Percentiles rank a stretch among this genome's conserved stretches.
Conservation (phyloP, 2,888 invertebrate species). For the Oxyscelio sp. region DNA sequence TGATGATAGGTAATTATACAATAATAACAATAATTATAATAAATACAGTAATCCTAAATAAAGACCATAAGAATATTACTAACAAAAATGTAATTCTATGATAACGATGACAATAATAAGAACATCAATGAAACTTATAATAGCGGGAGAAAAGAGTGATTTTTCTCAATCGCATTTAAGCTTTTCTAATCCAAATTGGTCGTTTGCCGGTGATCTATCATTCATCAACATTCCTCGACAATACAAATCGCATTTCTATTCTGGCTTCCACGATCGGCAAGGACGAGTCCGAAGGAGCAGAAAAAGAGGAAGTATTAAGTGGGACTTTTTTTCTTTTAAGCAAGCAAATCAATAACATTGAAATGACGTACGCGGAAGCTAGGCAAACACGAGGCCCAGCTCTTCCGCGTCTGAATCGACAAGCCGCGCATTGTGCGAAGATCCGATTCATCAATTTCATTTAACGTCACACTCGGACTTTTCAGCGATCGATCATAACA, state of each 20-base stretch:
- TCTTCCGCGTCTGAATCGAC: slow-evolving; percentile 28
- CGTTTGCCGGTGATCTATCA: slow-evolving; percentile 27
- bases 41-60: too few relatives aligned
- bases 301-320: slow-evolving; percentile 16
- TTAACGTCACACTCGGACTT: slow-evolving; percentile 61
- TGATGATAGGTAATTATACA: too few relatives aligned
- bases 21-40: too few relatives aligned
- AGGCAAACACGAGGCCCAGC: slow-evolving; percentile 42
- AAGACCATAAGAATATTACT: too few relatives aligned
- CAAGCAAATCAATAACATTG: slow-evolving; percentile 66
- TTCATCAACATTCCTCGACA: slow-evolving; percentile 31
- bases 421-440: slow-evolving; percentile 40
- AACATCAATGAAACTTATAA: too few relatives aligned
- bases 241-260: slow-evolving; percentile 27
- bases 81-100: too few relatives aligned
- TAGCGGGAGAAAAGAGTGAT: too few relatives aligned
- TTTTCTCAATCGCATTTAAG: not conserved
- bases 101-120: too few relatives aligned
- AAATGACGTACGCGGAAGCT: slow-evolving; percentile 64
- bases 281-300: not conserved
- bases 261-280: not conserved
- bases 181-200: slow-evolving; percentile 9
- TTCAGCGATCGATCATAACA: slow-evolving; percentile 69
- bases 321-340: slow-evolving; percentile 44
- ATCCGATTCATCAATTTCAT: slow-evolving; percentile 69